A percentile compares a stretch with the other conserved stretches of the same genome.
Conservation (phyloP, 2,888 invertebrate genomes). For the Euclidia mi region DNA sequence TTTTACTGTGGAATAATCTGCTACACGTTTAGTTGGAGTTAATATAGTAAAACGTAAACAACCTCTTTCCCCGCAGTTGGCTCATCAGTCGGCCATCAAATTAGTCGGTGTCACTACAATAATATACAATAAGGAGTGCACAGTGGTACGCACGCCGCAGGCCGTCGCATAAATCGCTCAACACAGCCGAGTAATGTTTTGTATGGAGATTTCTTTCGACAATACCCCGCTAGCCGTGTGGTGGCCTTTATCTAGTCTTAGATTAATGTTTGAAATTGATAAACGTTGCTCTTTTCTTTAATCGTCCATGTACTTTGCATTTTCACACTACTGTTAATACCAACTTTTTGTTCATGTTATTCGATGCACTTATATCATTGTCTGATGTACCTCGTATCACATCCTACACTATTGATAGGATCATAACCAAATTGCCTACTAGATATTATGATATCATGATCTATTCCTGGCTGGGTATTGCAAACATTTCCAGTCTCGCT, state of each 20-base stretch:
- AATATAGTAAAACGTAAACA: conserved; percentile 82
- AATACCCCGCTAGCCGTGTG: conserved; percentile 76
- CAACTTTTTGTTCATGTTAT: conserved; percentile 20
- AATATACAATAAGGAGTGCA: conserved; percentile 87
- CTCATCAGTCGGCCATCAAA: conserved; percentile 88
- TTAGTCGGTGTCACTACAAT: conserved; percentile 89
- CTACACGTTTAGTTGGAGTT: conserved; percentile 66
- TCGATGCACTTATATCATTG: conserved; percentile 34
- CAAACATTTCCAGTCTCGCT: conserved; percentile 71
- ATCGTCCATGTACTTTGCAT: conserved; percentile 43
- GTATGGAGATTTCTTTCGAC: conserved; percentile 90
- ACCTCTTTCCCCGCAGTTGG: conserved; percentile 82
- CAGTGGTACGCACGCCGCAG: conserved; percentile 74
- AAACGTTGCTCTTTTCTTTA: conserved; percentile 68
- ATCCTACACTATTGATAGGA: conserved; percentile 61
- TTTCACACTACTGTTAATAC: conserved; percentile 36
- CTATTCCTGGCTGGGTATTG: conserved; percentile 78
- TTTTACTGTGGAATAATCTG: conserved; percentile 52
- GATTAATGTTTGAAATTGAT: conserved; percentile 87
- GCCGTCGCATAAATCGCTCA: conserved; percentile 89
- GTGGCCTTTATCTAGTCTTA: conserved; percentile 87
- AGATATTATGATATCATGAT: conserved; percentile 83
- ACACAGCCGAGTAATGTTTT: conserved; percentile 87
- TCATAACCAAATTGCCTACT: conserved; percentile 70
- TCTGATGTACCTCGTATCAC: conserved; percentile 38